phyloP scores from a whole-genome alignment of 2,113 vertebrate species.

The zebrafish (Danio rerio) region DNA sequence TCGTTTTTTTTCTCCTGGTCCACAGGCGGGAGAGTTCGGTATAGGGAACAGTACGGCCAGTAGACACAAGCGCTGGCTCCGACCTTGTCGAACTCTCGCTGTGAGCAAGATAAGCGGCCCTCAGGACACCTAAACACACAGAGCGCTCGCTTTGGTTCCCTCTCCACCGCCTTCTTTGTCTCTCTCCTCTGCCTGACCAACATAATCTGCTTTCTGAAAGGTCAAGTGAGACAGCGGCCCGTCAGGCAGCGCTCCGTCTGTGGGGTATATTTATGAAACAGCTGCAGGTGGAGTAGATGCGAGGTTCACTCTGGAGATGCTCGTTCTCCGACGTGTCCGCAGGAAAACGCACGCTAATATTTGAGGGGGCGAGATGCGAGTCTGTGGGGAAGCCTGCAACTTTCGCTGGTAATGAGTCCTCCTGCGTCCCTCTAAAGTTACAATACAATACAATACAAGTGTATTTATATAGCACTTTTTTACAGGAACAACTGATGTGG shows the following conservation, averaged over 20 bases:
- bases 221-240: constrained; percentile 64
- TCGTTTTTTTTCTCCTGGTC: not conserved
- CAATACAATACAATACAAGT: not conserved
- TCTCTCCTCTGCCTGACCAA: constrained; percentile 52
- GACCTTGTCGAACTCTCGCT: constrained; percentile 70
- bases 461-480: too few relatives aligned
- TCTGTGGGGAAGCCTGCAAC: constrained; percentile 15
- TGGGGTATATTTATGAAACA: constrained; percentile 61
- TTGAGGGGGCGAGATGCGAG: constrained; percentile 43
- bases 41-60: constrained; percentile 39
- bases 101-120: constrained; percentile 70
- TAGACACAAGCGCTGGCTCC: constrained; percentile 64
- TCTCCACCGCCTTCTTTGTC: constrained; percentile 8
- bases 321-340: constrained; percentile 30
- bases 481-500: too few relatives aligned
- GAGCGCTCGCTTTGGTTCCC: constrained; percentile 35
- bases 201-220: constrained; percentile 70
- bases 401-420: constrained; percentile 43
- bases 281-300: constrained; percentile 57
- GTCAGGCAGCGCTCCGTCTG: constrained; percentile 39
- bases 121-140: constrained; percentile 64
- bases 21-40: constrained; percentile 48
- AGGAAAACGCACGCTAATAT: constrained; percentile 37
- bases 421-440: constrained; percentile 15
- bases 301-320: constrained; percentile 38